A percentile compares a stretch with the other conserved stretches of the same genome.
phyloP scores from a whole-genome alignment of 2,888 invertebrate genomes.

The Cheilosia grossa region DNA sequence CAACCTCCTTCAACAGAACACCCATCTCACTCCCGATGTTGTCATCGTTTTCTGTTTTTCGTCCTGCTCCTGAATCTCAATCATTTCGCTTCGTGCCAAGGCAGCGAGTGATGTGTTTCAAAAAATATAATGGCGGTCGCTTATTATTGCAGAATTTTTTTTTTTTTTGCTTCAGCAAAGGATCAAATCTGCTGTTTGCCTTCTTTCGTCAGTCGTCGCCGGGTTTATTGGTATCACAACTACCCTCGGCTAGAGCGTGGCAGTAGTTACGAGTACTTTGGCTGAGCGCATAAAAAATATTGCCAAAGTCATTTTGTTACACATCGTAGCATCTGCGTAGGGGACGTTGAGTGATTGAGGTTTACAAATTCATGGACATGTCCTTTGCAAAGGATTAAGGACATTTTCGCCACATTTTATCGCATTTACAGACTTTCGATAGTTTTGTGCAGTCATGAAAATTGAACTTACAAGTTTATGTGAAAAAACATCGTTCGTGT shows the following conservation, averaged over 20 bases:
- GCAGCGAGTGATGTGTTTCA: slow-evolving; percentile 45
- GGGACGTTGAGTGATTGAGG: slow-evolving; percentile 61
- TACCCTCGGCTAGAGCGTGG: background rate
- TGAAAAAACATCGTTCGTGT: background rate
- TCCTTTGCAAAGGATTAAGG: slow-evolving; percentile 47
- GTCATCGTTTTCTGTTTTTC: background rate
- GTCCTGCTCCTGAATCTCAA: slow-evolving; percentile 40
- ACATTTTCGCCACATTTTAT: slow-evolving; percentile 37
- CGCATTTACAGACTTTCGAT: slow-evolving; percentile 30
- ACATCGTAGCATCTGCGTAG: slow-evolving; percentile 56
- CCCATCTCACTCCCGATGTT: background rate
- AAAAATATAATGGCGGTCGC: slow-evolving; percentile 57
- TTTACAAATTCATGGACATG: slow-evolving; percentile 65
- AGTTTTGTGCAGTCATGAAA: slow-evolving; percentile 42
- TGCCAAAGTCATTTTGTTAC: slow-evolving; percentile 53
- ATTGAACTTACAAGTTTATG: slow-evolving; percentile 17
- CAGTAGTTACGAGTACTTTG: slow-evolving; percentile 2
- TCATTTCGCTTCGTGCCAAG: slow-evolving; percentile 18
- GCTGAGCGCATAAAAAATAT: slow-evolving; percentile 50
- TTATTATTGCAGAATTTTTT: slow-evolving; percentile 61
- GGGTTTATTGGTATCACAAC: slow-evolving; percentile 43
- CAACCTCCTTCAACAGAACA: slow-evolving; percentile 24
- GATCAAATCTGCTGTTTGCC: background rate
- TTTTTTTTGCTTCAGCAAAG: background rate
- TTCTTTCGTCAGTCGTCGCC: background rate